phyloP scores from a whole-genome alignment of 2,888 invertebrate genomes.

The Caenorhabditis sulstoni region DNA sequence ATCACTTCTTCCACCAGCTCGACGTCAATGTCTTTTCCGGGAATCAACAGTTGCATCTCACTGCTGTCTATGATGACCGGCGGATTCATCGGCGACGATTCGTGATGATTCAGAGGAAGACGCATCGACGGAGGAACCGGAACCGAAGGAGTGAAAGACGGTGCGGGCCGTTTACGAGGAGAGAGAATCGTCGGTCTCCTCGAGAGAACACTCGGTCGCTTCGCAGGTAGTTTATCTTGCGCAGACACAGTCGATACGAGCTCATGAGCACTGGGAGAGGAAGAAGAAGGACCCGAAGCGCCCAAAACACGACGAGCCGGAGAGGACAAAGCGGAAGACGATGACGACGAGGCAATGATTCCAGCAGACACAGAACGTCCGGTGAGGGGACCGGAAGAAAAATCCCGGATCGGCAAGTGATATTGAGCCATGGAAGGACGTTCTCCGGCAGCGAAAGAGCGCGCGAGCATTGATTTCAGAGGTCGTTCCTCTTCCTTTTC shows the following conservation, averaged over 20 bases:
- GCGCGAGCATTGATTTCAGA: slow-evolving; percentile 38
- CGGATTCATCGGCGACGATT: slow-evolving; percentile 19
- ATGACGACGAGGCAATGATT: not conserved
- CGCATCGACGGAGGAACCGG: not conserved
- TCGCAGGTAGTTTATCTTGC: slow-evolving; percentile 19
- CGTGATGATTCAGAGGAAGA: slow-evolving; percentile 4
- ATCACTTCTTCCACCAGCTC: slow-evolving; percentile 40
- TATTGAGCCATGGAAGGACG: slow-evolving; percentile 40
- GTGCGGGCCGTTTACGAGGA: slow-evolving; percentile 14
- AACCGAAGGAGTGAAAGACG: not conserved
- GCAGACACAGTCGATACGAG: slow-evolving; percentile 3
- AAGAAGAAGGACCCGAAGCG: too few relatives aligned
- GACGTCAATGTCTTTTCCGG: slow-evolving; percentile 30
- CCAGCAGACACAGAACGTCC: slow-evolving; percentile 22
- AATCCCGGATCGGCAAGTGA: slow-evolving; percentile 10
- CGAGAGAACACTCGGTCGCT: slow-evolving; percentile 26
- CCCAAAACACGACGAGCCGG: not conserved
- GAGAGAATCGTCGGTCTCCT: slow-evolving; percentile 44
- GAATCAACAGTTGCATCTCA: slow-evolving; percentile 6
- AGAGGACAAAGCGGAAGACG: not conserved
- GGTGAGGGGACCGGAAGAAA: not conserved
- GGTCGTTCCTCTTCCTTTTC: slow-evolving; percentile 32
- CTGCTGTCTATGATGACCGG: not conserved
- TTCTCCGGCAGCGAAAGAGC: slow-evolving; percentile 26
- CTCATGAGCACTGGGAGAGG: not conserved